These are phyloP conservation scores for Typhlomys cinereus DNA, from an alignment of 2,113 vertebrate genomes.

Conservation along the genomic window DNA sequence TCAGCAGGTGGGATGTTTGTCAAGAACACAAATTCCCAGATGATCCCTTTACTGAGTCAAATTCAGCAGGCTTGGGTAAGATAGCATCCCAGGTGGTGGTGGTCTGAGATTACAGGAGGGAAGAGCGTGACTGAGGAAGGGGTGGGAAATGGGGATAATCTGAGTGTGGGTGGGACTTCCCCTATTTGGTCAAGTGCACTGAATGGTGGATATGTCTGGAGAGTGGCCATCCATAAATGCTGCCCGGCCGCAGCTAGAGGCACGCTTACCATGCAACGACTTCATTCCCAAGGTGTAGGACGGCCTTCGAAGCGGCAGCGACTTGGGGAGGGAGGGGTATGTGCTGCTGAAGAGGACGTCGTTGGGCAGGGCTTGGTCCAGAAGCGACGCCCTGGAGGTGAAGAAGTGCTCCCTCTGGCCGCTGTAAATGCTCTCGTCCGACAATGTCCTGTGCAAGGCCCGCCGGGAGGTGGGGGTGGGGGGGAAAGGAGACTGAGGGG, in stretches of 20 bases:
- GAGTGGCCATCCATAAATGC: not conserved
- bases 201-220: too few relatives aligned
- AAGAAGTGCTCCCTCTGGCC: conserved; percentile 93
- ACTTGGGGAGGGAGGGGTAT: conserved; percentile 92
- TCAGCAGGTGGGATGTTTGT: not conserved
- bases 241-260: not conserved
- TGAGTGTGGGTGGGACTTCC: not conserved
- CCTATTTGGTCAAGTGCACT: not conserved
- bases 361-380: conserved; percentile 92
- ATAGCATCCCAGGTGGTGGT: not conserved
- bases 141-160: rapidly evolving
- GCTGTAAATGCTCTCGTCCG: conserved; percentile 97
- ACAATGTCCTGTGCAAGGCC: conserved; percentile 94
- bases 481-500: conserved; percentile 91
- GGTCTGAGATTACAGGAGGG: not conserved
- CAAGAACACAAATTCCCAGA: not conserved
- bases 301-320: conserved; percentile 89
- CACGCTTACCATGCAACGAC: conserved; percentile 89
- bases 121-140: not conserved
- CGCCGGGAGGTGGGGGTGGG: conserved; percentile 88
- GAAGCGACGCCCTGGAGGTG: conserved; percentile 82
- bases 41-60: not conserved
- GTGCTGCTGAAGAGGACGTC: conserved; percentile 96
- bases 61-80: not conserved
- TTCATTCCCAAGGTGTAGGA: conserved; percentile 96